Conservation (phyloP, 2,797 vertebrate genomes). For the Urocyon cinereoargenteus region DNA sequence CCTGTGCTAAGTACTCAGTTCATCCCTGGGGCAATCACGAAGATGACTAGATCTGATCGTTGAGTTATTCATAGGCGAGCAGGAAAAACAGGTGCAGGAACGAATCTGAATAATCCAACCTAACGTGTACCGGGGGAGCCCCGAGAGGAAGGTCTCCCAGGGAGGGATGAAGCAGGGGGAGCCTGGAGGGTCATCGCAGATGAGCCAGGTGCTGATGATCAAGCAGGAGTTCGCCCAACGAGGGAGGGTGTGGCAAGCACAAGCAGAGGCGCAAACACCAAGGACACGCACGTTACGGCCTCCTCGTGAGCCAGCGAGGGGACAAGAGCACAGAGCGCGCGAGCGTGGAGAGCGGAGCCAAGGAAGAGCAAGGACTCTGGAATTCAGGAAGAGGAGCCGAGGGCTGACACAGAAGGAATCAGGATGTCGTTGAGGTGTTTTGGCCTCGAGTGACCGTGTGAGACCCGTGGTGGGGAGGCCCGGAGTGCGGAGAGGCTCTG, state of each 20-base stretch:
- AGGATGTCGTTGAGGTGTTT: neutral
- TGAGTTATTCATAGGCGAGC: neutral
- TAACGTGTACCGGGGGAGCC: accelerated
- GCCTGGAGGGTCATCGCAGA: neutral
- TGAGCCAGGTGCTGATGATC: neutral
- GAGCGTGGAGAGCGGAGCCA: accelerated
- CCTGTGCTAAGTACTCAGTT: neutral
- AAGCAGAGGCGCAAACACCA: neutral
- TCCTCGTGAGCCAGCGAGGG: neutral
- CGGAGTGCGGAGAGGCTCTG: accelerated
- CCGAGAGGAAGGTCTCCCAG: neutral
- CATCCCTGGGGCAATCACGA: neutral
- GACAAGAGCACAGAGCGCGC: neutral
- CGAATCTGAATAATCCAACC: neutral
- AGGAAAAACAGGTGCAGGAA: neutral
- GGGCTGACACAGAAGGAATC: neutral
- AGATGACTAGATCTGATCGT: neutral
- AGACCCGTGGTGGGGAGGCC: neutral
- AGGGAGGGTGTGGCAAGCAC: neutral
- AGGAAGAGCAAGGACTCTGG: neutral
- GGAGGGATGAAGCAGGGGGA: neutral
- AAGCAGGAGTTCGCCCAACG: neutral
- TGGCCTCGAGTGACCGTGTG: neutral
- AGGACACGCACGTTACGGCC: accelerated
- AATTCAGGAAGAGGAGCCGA: neutral